Conservation (phyloP, 37 sponge, comb jelly and placozoan genomes). For the Hexactinellida sp. region DNA sequence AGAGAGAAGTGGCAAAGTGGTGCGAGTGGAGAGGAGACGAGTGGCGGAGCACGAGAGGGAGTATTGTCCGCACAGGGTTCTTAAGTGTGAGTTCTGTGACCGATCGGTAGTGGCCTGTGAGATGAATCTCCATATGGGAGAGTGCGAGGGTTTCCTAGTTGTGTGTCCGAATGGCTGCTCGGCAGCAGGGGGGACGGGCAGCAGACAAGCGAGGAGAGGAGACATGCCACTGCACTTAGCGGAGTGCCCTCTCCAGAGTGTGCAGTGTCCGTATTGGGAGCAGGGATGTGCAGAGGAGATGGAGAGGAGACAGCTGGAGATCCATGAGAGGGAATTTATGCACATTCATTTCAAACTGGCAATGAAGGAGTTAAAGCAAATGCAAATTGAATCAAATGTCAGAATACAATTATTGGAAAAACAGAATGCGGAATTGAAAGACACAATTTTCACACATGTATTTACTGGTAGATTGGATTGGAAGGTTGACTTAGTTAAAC, state of each 20-base stretch:
- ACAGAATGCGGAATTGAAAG: neutral
- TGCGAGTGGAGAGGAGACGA: neutral
- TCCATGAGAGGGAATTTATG: neutral
- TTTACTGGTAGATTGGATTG: neutral
- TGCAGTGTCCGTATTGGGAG: neutral
- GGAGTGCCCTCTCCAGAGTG: neutral
- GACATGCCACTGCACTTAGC: neutral
- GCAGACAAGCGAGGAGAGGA: too few species aligned
- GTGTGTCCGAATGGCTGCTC: neutral
- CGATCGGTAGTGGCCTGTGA: neutral
- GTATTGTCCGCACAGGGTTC: neutral
- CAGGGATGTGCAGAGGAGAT: neutral
- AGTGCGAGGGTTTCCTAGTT: neutral
- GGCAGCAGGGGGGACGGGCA: too few species aligned
- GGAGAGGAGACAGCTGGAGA: neutral
- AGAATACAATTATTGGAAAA: neutral
- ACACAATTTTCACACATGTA: neutral
- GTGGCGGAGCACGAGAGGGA: neutral
- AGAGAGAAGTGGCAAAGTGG: neutral
- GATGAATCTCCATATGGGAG: neutral
- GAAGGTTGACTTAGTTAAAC: neutral
- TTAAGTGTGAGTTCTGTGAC: neutral
- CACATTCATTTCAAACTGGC: neutral
- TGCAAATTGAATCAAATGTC: neutral
- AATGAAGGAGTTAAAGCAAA: neutral